Percentiles rank a stretch among this genome's conserved stretches.
Conservation (phyloP, 2,797 vertebrate species). For the Xenopus petersii region DNA sequence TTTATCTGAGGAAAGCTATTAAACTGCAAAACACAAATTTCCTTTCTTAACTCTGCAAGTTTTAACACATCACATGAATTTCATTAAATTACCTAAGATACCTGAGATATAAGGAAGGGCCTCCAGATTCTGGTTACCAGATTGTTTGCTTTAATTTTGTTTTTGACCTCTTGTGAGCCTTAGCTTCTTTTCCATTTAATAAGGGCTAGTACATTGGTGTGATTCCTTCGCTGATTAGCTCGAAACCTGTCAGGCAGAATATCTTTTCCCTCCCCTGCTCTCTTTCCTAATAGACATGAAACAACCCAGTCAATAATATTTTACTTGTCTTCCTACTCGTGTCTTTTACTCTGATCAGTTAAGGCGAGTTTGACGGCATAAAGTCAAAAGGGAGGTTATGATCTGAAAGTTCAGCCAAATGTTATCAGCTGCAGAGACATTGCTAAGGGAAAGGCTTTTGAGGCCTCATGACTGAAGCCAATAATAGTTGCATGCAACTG, state of each 20-base stretch:
- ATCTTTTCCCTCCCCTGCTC: slow-evolving; percentile 64
- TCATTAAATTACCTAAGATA: too few relatives aligned
- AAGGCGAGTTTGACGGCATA: slow-evolving; percentile 73
- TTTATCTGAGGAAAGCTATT: too few relatives aligned
- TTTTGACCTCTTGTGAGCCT: slow-evolving; percentile 66
- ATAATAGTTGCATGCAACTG: slow-evolving; percentile 76
- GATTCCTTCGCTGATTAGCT: slow-evolving; percentile 80
- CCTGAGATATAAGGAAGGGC: neutral
- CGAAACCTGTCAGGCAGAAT: slow-evolving; percentile 79
- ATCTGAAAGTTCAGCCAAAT: slow-evolving; percentile 99
- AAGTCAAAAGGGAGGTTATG: slow-evolving; percentile 91
- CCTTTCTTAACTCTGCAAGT: too few relatives aligned
- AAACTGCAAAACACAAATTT: too few relatives aligned
- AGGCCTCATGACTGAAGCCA: slow-evolving; percentile 77
- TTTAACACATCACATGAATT: too few relatives aligned
- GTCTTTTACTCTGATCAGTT: slow-evolving; percentile 76
- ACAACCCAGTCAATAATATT: slow-evolving; percentile 79
- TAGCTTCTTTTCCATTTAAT: slow-evolving; percentile 58
- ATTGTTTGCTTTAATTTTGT: slow-evolving; percentile 49
- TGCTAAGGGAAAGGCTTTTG: slow-evolving; percentile 77
- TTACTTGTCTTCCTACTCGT: slow-evolving; percentile 72
- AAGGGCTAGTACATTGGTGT: slow-evolving; percentile 68
- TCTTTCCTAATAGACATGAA: slow-evolving; percentile 79
- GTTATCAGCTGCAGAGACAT: slow-evolving; percentile 87
- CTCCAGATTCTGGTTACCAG: neutral